Conservation (phyloP, 1,140 invertebrate genomes). For the Eufriesea mexicana region DNA sequence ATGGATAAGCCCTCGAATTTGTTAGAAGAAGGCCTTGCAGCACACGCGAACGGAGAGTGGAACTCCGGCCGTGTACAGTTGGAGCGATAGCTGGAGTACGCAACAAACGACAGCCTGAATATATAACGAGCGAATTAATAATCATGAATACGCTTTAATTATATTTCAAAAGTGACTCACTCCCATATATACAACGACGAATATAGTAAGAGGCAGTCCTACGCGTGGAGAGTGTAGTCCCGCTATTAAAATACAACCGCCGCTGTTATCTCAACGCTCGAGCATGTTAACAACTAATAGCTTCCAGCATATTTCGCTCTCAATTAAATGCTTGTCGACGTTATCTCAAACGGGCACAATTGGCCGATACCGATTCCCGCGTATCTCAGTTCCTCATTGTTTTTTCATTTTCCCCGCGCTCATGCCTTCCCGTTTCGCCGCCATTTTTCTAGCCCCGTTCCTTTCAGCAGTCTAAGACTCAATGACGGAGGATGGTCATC, state of each 20-base stretch:
- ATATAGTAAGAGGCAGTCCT: conserved; percentile 16
- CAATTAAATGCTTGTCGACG: conserved; percentile 17
- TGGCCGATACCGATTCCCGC: neutral
- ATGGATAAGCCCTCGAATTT: too few species aligned
- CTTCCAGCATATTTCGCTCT: neutral
- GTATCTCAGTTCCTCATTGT: neutral
- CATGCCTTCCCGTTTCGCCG: neutral
- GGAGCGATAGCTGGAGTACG: conserved; percentile 10
- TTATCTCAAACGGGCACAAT: neutral
- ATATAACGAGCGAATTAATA: conserved; percentile 37
- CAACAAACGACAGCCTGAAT: conserved; percentile 29
- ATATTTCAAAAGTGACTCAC: conserved; percentile 45
- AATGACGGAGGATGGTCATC: too few species aligned
- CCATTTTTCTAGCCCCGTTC: neutral
- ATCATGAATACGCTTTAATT: conserved; percentile 40
- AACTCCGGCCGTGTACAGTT: neutral
- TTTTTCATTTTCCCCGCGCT: neutral
- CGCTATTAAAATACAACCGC: conserved; percentile 31
- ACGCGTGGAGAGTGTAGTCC: conserved; percentile 20
- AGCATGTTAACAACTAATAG: conserved; percentile 25
- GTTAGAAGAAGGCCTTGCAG: neutral
- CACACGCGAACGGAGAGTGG: neutral
- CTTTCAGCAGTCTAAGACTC: too few species aligned
- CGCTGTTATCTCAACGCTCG: neutral
- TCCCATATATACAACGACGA: neutral